Evolutionary conservation across 2,797 vertebrate species (phyloP), one percentile per base, ranked within the genome.

Genomic region (Lateolabrax maculatus): DNA sequence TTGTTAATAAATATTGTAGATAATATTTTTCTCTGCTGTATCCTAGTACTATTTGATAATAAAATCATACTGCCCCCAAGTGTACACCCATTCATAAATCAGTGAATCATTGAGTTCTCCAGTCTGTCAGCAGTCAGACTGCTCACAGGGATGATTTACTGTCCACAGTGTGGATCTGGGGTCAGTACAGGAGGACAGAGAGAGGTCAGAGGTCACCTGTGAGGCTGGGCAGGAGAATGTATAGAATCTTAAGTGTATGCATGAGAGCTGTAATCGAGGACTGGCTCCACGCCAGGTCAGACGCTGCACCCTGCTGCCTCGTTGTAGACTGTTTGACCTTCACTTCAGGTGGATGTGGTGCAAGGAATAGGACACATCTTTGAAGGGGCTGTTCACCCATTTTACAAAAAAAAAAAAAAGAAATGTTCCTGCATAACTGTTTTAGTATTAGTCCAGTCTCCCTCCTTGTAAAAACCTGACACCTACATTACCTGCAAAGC

Each of bases 201-300:
- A 68, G 27, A 75, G 80, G 69, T 79, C 77, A 79, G 52, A 82
- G 75, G 82, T 87, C 67, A 52, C 44, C 51, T 74, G 31, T 57
- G 65, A 75, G 34, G 25, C 27, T 41, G 23, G 34, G 19, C 31
- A 57, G 49, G 23, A 23, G 75, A 77, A 84, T 73, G 61, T 66
- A 12, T 15, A 52, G 37, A 44, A 8, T 72, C 21, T 36, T 58
- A n/a, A n/a, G 43, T n/a, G 25, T 15, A 21, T 44, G 16, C 60
- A 21, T 36, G 58, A 75, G 58, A 74, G 43, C 46, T 9, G 49
- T 27, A 62, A 27, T 51, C 29, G 6, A 62, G 58, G 9, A 6
- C 29, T 23, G 36, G 39, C 31, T 18, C 25, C 5, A 36, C 51
- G 36, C 18, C 34, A 57, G 16, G 43, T 21, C 34, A 10, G 18